phyloP scores from a whole-genome alignment of 2,888 invertebrate species.

The Hypolimnas misippus region DNA sequence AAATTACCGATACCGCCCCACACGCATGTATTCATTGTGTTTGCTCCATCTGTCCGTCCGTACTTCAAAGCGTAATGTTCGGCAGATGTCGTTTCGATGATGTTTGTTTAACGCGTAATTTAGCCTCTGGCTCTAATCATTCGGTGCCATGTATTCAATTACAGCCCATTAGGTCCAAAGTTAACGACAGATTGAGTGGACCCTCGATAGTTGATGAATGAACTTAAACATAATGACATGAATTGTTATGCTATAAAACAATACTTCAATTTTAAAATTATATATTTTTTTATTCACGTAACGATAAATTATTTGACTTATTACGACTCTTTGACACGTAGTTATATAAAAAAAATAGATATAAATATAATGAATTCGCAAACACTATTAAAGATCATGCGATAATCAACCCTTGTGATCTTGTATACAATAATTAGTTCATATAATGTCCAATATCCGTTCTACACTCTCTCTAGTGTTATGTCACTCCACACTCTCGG shows the following conservation, averaged over 20 bases:
- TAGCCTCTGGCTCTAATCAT: conserved; percentile 44
- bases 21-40: conserved; percentile 47
- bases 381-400: conserved; percentile 10
- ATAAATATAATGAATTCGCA: conserved; percentile 34
- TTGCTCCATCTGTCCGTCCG: conserved; percentile 63
- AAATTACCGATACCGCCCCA: conserved; percentile 40
- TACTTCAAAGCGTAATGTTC: conserved; percentile 44
- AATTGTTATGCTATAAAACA: not conserved
- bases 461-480: conserved; percentile 49
- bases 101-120: conserved; percentile 48
- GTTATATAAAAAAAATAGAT: not conserved
- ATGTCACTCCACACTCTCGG: conserved; percentile 45
- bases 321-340: not conserved
- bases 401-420: not conserved
- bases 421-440: conserved; percentile 28
- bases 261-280: not conserved
- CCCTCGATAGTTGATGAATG: not conserved
- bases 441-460: conserved; percentile 32
- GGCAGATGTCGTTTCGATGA: conserved; percentile 53
- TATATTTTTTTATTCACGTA: conserved; percentile 12
- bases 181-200: conserved; percentile 24
- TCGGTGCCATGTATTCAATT: conserved; percentile 47
- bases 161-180: conserved; percentile 44
- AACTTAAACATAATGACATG: not conserved
- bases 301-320: too few species aligned